Percentiles rank a stretch among this genome's conserved stretches.
These are phyloP conservation scores for Adoxophyes honmai DNA, from an alignment of 1,140 invertebrate species.

Conservation along the genomic window DNA sequence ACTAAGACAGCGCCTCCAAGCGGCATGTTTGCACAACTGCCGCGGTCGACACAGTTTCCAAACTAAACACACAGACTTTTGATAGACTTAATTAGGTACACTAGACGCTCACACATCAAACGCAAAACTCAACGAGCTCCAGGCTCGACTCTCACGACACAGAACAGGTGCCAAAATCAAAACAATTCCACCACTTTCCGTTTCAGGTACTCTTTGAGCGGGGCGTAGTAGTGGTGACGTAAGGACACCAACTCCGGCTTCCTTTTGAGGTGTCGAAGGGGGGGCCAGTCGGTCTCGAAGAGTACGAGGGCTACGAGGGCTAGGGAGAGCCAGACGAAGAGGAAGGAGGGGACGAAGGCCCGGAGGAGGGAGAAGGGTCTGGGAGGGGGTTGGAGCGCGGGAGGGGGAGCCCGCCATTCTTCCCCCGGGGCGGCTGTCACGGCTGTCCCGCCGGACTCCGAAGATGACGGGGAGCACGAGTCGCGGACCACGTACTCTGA, in stretches of 20 bases:
- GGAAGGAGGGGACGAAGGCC: slow-evolving; percentile 85
- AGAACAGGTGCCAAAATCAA: slow-evolving; percentile 42
- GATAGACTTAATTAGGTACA: too few relatives aligned
- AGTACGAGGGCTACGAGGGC: slow-evolving; percentile 82
- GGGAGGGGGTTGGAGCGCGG: slow-evolving; percentile 73
- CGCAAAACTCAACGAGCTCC: too few relatives aligned
- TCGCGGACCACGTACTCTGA: slow-evolving; percentile 83
- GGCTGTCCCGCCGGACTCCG: slow-evolving; percentile 82
- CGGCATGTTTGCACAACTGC: too few relatives aligned
- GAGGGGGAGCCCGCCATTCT: slow-evolving; percentile 64
- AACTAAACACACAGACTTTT: too few relatives aligned
- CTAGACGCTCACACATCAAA: too few relatives aligned
- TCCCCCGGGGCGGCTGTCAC: slow-evolving; percentile 42
- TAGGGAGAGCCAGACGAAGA: slow-evolving; percentile 82
- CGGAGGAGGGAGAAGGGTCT: slow-evolving; percentile 80
- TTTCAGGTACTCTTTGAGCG: slow-evolving; percentile 86
- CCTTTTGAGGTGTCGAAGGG: slow-evolving; percentile 83
- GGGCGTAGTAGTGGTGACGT: slow-evolving; percentile 88
- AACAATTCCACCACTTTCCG: slow-evolving; percentile 70
- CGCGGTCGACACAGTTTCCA: too few relatives aligned
- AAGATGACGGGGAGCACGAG: slow-evolving; percentile 87
- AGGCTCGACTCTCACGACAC: background rate
- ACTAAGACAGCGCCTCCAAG: too few relatives aligned
- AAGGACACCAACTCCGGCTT: slow-evolving; percentile 88
- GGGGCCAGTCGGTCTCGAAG: slow-evolving; percentile 85